A percentile compares a stretch with the other conserved stretches of the same genome.
phyloP scores from a whole-genome alignment of 2,888 invertebrate species.

The Dryobota labecula region DNA sequence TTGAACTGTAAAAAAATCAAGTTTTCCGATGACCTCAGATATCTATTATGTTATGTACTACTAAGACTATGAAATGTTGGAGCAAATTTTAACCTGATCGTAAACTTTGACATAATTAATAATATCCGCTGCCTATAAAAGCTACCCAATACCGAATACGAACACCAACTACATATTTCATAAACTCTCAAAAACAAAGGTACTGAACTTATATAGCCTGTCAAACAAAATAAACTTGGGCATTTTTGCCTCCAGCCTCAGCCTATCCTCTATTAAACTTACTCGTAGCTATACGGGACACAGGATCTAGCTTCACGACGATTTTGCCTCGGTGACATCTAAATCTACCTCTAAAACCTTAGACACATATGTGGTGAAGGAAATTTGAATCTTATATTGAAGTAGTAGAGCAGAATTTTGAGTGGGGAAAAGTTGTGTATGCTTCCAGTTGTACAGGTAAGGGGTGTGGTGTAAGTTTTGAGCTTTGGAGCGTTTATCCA shows the following conservation, averaged over 20 bases:
- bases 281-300: constrained; percentile 56
- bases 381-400: constrained; percentile 18
- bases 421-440: constrained; percentile 9
- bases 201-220: constrained; percentile 45
- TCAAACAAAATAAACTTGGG: constrained; percentile 48
- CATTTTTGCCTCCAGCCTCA: constrained; percentile 53
- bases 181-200: not conserved
- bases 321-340: constrained; percentile 64
- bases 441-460: constrained; percentile 58
- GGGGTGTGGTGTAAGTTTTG: constrained; percentile 30
- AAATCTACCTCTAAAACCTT: constrained; percentile 62
- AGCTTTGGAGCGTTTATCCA: constrained; percentile 10
- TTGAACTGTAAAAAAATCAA: no score
- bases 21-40: no score
- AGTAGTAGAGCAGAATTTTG: constrained; percentile 30
- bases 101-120: not conserved
- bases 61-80: no score
- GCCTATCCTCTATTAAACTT: constrained; percentile 63
- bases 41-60: no score
- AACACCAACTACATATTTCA: not conserved
- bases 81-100: not conserved
- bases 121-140: not conserved
- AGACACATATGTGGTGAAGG: not conserved
- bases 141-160: not conserved
- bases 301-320: constrained; percentile 53